phyloP scores from a whole-genome alignment of 2,113 vertebrate genomes.

The Maylandia zebra region DNA sequence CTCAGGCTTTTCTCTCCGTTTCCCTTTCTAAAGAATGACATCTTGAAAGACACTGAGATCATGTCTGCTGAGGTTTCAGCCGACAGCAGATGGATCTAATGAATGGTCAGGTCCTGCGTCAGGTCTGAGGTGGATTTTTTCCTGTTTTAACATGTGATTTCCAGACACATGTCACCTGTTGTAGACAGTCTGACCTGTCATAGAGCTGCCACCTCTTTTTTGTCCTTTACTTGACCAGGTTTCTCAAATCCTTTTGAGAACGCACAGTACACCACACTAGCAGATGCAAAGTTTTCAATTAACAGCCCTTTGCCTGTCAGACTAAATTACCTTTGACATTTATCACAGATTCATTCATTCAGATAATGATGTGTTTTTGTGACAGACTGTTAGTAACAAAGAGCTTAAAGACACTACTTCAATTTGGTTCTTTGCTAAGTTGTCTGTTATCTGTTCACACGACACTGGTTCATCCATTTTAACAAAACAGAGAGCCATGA shows the following conservation, averaged over 20 bases:
- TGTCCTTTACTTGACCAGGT: neutral
- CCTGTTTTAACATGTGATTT: neutral
- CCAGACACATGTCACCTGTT: neutral
- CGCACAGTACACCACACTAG: neutral
- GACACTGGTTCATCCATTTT: neutral
- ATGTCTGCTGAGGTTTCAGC: neutral
- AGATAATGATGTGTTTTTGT: neutral
- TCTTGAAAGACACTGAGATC: neutral
- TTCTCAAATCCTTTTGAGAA: neutral
- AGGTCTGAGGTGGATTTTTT: neutral
- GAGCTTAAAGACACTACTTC: neutral
- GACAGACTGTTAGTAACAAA: neutral
- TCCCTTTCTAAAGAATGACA: neutral
- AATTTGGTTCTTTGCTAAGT: neutral
- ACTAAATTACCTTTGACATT: neutral
- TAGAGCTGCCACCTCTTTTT: neutral
- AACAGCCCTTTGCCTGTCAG: neutral
- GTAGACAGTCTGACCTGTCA: neutral
- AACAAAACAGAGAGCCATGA: neutral
- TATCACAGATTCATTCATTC: neutral
- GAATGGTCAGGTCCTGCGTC: neutral
- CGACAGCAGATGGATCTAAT: neutral
- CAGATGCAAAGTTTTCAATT: neutral
- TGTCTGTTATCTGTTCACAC: neutral
- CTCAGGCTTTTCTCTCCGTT: neutral